Conservation (phyloP, 2,888 invertebrate genomes). For the Strigamia crassipes region DNA sequence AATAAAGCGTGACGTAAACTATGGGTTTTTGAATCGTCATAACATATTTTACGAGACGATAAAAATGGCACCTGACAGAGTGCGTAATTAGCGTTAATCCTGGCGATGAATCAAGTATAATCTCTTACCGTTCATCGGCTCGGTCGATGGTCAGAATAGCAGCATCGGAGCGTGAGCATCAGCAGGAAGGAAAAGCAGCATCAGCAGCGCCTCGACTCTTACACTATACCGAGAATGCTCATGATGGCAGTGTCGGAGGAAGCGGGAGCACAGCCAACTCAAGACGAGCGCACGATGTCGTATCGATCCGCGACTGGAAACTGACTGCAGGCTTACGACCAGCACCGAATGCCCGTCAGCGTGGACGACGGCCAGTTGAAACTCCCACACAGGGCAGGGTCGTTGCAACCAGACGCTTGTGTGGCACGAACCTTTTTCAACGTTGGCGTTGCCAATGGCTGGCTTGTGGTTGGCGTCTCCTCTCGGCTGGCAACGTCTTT, state of each 20-base stretch:
- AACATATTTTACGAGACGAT: constrained; percentile 16
- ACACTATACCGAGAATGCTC: constrained; percentile 36
- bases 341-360: neutral
- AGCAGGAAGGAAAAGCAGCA: constrained; percentile 40
- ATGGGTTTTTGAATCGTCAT: neutral
- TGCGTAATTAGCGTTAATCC: constrained; percentile 33
- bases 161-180: constrained; percentile 19
- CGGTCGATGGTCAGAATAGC: constrained; percentile 7
- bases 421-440: constrained; percentile 16
- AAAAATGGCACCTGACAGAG: constrained; percentile 27
- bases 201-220: constrained; percentile 34
- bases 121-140: constrained; percentile 42
- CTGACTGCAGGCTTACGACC: neutral
- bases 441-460: constrained; percentile 24
- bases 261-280: neutral
- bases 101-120: constrained; percentile 29
- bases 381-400: neutral
- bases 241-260: constrained; percentile 32
- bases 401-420: neutral
- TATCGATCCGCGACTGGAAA: constrained; percentile 24
- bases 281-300: constrained; percentile 1
- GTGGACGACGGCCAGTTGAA: neutral
- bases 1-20: neutral
- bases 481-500: constrained; percentile 15
- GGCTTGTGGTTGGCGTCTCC: constrained; percentile 32